Base-by-base conservation (phyloP, 2,888 invertebrate genomes). In the Pinctada fucata region DNA sequence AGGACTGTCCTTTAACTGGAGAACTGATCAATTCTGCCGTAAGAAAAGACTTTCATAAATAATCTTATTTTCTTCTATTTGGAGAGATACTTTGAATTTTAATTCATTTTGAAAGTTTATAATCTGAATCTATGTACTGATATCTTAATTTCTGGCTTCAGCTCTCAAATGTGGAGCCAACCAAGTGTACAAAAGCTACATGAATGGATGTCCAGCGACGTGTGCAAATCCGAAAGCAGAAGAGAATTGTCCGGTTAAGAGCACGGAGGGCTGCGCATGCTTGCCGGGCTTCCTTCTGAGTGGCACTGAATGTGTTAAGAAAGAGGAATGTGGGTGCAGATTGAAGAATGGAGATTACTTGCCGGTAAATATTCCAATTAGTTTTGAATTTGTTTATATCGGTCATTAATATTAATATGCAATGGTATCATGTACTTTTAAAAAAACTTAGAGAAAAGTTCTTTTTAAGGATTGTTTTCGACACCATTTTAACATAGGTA, bases 191-290 rank as follows among this genome's bases (percentile, higher is more conserved):
- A 80, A 66, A 52, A 58, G 78, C 2, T 31, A 76, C 3, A 77
- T 83, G n/a, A 67, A 76, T 31, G 82, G 81, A 10, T 84, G 84
- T 58, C 81, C 76, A 1, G 67, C 74, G 4, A 79, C 83, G n/a
- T 84, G 84, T 76, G 45, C 69, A 4, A 75, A 75, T 3, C 58
- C 71, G n/a, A 69, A 64, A 31, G 70, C 76, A 1, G 50, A 71
- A 2, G 64, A 50, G 13, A 75, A 52, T 2, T 83, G 83, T 66
- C 69, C 68, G 31, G 50, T 81, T 8, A 79, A 75, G 31, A 50
- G 50, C 3, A 76, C 77, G n/a, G 84, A 81, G 45, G 81, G 81
- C 2, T 81, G 81, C n/a, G 76, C 75, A n/a, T 81, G 81, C 52
- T 65, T 68, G 4, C 71, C 70, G 16, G 81, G 81, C 3, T 81